phyloP scores from a whole-genome alignment of 2,797 vertebrate species.

The Chelmon rostratus region DNA sequence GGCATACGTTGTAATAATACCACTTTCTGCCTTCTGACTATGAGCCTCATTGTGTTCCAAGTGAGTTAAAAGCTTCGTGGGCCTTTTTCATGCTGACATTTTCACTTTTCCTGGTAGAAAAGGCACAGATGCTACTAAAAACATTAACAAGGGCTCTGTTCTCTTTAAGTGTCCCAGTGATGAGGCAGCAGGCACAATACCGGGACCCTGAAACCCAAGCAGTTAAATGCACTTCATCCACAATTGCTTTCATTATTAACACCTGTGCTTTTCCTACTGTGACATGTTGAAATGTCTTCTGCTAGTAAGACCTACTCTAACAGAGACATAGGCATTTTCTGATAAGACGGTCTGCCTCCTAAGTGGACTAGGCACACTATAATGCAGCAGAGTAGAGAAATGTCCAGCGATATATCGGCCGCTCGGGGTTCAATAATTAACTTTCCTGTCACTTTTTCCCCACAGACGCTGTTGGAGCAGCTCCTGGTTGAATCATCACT shows the following conservation, averaged over 20 bases:
- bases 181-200: background rate
- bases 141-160: background rate
- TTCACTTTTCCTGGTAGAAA: background rate
- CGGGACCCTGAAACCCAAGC: background rate
- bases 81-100: slow-evolving; percentile 6
- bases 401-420: slow-evolving; percentile 1
- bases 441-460: slow-evolving; percentile 26
- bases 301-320: background rate
- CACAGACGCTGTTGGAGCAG: slow-evolving; percentile 24
- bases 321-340: slow-evolving; percentile 1
- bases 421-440: slow-evolving; percentile 49
- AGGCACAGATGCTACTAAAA: slow-evolving; percentile 3
- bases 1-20: background rate
- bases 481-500: slow-evolving; percentile 46
- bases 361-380: slow-evolving; percentile 13
- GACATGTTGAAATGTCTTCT: slow-evolving; percentile 6
- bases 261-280: slow-evolving; percentile 4
- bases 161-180: slow-evolving; percentile 9
- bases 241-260: slow-evolving; percentile 10
- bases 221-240: slow-evolving; percentile 6
- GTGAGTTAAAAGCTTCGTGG: background rate
- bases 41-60: background rate
- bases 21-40: background rate
- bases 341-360: background rate
- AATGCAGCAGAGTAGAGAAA: slow-evolving; percentile 1